phyloP scores from a whole-genome alignment of 2,797 vertebrate genomes.

The Enteromius treurensis region DNA sequence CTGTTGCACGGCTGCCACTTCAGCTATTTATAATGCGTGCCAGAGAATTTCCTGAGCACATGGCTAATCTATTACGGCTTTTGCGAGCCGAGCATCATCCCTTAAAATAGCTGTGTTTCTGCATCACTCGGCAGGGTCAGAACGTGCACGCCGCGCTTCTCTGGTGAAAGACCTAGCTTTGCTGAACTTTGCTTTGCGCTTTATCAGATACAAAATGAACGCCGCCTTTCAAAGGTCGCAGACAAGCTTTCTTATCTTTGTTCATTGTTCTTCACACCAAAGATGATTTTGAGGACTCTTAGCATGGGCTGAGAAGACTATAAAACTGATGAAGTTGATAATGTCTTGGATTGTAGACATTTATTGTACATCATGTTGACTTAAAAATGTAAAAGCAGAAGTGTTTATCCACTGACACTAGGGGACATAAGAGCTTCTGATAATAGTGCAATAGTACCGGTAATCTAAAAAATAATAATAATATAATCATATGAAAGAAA shows the following conservation, averaged over 20 bases:
- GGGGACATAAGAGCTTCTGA: background rate
- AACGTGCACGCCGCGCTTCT: background rate
- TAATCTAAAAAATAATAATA: background rate
- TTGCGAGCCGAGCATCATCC: slow-evolving; percentile 31
- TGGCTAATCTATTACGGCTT: slow-evolving; percentile 52
- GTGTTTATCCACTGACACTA: background rate
- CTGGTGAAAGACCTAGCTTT: background rate
- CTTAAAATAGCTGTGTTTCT: slow-evolving; percentile 56
- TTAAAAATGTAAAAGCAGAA: background rate
- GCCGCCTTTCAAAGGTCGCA: slow-evolving; percentile 18
- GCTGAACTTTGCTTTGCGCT: background rate
- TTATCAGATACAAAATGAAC: slow-evolving; percentile 17
- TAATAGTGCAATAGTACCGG: background rate
- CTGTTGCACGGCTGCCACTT: slow-evolving; percentile 49
- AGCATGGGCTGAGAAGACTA: background rate
- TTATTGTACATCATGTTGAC: background rate
- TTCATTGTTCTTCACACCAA: background rate
- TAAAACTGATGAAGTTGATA: background rate
- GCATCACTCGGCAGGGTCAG: slow-evolving; percentile 3
- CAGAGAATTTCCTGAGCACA: slow-evolving; percentile 58
- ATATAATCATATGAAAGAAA: too few species aligned
- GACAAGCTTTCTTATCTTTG: slow-evolving; percentile 18
- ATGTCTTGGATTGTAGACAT: background rate
- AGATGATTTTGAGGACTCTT: slow-evolving; percentile 10
- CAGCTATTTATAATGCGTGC: slow-evolving; percentile 61